Evolutionary conservation across 1,140 invertebrate genomes (phyloP), one percentile per base, ranked within the genome.

Genomic region (Calliopsis andreniformis): DNA sequence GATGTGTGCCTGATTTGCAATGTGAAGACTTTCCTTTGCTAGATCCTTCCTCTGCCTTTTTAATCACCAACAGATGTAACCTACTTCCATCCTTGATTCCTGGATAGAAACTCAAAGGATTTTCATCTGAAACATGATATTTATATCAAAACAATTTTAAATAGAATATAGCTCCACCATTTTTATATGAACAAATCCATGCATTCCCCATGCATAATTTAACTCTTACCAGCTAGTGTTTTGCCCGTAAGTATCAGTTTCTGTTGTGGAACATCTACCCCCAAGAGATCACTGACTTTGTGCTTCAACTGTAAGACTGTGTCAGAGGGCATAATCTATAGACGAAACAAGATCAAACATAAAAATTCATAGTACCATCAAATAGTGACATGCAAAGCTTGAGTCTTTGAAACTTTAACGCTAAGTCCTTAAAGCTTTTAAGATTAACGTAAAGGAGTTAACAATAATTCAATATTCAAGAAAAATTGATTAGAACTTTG

Each of bases 51-150:
- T 76, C 72, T 1, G 82, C 35, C 55, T 89, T 89, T 51, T 91
- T 92, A 4, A 89, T 86, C 6, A 92, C 84, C 67, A 86, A 49
- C 14, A 92, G 80, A 76, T 89, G 90, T 58, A 92, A 62, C 64
- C 89, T 92, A 35, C 86, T 87, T 2, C 90, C 91, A 39, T 92
- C 91, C 70, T 90, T 92, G 7, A 92, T 92, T 39, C 89, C 91
- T 12, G 91, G 90, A 61, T 92, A 92, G 75, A 92, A 92, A 78
- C 89, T 90, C 68, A 92, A 72, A 12, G 84, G 82, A 68, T 92
- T 90, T 59, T 91, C 90, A 71, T 92, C 91, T 92, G 61, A 51
- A 87, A 89, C 35, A 71, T 25, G 0, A 8, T 18, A 56, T 16
- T 18, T 28, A 8, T 6, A 80, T 32, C 39, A 12, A 28, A 68